Percentiles rank a stretch among this genome's conserved stretches.
Conservation (phyloP, 2,888 invertebrate species). For the Monopis laevigella region DNA sequence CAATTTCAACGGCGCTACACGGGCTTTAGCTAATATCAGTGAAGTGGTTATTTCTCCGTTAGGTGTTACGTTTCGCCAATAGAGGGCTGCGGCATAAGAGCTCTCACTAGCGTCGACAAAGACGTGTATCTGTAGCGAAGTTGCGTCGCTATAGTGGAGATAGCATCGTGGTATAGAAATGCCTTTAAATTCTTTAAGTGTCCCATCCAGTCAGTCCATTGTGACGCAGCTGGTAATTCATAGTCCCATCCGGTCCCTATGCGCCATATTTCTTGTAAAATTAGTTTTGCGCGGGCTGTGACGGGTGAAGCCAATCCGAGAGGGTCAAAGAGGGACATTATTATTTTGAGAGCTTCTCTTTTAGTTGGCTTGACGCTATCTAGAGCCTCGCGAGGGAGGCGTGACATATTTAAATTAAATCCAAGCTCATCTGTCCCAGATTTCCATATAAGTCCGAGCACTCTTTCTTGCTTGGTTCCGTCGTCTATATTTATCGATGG, state of each 20-base stretch:
- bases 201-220: slow-evolving; percentile 13
- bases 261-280: slow-evolving; percentile 13
- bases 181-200: slow-evolving; percentile 11
- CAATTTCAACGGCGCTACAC: slow-evolving; percentile 16
- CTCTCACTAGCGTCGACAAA: slow-evolving; percentile 23
- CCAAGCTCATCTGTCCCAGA: not conserved
- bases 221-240: too few relatives aligned
- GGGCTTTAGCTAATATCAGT: slow-evolving; percentile 17
- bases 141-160: slow-evolving; percentile 16
- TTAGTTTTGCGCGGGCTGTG: slow-evolving; percentile 10
- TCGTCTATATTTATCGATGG: not conserved
- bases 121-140: slow-evolving; percentile 14
- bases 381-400: slow-evolving; percentile 9
- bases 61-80: slow-evolving; percentile 16
- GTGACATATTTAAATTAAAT: slow-evolving; percentile 12
- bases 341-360: slow-evolving; percentile 17
- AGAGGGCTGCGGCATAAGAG: slow-evolving; percentile 21
- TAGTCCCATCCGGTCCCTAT: slow-evolving; percentile 20
- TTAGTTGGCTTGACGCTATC: slow-evolving; percentile 19
- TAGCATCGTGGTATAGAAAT: slow-evolving; percentile 13
- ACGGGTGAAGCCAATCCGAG: slow-evolving; percentile 15
- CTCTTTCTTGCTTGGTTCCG: too few relatives aligned
- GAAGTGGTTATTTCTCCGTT: slow-evolving; percentile 18
- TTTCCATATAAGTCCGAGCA: slow-evolving; percentile 1
- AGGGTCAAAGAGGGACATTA: slow-evolving; percentile 25